Evolutionary conservation across 1,140 invertebrate species (phyloP).

Genomic region (Procambarus virginalis): DNA sequence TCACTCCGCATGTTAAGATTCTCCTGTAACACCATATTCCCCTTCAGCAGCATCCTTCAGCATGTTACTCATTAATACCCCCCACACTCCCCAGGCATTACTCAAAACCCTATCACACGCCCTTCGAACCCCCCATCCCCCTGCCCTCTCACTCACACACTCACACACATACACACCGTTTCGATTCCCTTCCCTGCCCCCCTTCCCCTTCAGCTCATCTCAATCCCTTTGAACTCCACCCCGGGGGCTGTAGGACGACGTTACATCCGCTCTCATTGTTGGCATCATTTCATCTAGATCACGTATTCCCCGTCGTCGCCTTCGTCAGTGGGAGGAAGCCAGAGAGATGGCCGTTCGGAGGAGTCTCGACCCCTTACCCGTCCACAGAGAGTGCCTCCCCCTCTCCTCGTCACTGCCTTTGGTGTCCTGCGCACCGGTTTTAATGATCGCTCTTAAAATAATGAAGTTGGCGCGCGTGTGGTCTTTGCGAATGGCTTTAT

Average conservation of each 20-base stretch:
- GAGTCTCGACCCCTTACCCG: not conserved
- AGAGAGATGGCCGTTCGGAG: not conserved
- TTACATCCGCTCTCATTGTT: slow-evolving; percentile 12
- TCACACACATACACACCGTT: not conserved
- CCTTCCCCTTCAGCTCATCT: not conserved
- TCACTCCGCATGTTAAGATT: too few species aligned
- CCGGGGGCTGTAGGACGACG: slow-evolving; percentile 3
- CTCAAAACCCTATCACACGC: not conserved
- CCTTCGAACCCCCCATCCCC: not conserved
- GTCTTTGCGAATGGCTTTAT: not conserved
- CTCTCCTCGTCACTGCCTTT: not conserved
- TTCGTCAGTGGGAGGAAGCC: slow-evolving; percentile 8
- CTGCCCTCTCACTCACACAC: not conserved
- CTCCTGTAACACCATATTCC: too few species aligned
- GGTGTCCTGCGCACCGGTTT: not conserved
- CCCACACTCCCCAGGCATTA: too few species aligned
- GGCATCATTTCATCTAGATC: slow-evolving; percentile 37
- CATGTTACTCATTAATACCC: too few species aligned
- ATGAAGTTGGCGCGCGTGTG: slow-evolving; percentile 20
- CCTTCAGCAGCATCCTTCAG: too few species aligned
- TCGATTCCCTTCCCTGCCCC: not conserved
- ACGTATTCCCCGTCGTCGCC: slow-evolving; percentile 34
- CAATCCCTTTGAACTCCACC: slow-evolving; percentile 7
- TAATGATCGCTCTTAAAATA: slow-evolving; percentile 23
- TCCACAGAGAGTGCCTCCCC: not conserved